Base-by-base conservation (phyloP, 1,140 invertebrate species). In the Diprion similis region DNA sequence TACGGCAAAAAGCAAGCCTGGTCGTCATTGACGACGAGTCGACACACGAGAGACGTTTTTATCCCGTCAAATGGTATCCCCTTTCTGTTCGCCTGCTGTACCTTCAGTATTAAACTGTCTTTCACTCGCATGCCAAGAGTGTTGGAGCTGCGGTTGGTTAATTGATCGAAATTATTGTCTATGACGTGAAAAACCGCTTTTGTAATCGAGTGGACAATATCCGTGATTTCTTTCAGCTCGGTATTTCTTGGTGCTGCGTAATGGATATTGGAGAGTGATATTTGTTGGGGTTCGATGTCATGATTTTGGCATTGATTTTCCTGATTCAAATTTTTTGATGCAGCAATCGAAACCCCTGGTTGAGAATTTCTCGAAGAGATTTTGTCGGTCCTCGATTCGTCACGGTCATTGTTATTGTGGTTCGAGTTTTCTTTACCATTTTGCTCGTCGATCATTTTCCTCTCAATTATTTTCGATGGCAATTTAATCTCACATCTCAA, bases 21-120 rank as follows among this genome's bases (percentile, higher is more conserved):
- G 51, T 59, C 51, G n/a, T 59, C 51, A 17, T 59, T 17, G 51
- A 59, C n/a, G 51, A 59, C n/a, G 11, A 17, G 51, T 59, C 51
- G 11, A 17, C 51, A 59, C n/a, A 17, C 51, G 51, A 59, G 51
- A 9, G 51, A 59, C 11, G 51, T 59, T 59, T 59, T 59, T 59
- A 59, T 15, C 51, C 51, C 51, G n/a, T 59, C 51, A 17, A 59
- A 59, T 17, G 51, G 51, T 15, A 59, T 17, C 51, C 2, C 51
- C 51, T 59, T 59, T 59, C n/a, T 59, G 51, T 59, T 17, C 51
- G 51, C 11, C n/a, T 59, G 51, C 9, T 59, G 11, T 11, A 59
- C 51, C 51, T 59, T 59, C 51, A 59, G 51, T 15, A 59, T 59
- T 17, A 59, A 59, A 59, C 51, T 59, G 51, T 59, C 51, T 59